Evolutionary conservation across 2,888 invertebrate genomes (phyloP), one percentile per base, ranked within the genome.

Genomic region (Eupithecia abbreviata): DNA sequence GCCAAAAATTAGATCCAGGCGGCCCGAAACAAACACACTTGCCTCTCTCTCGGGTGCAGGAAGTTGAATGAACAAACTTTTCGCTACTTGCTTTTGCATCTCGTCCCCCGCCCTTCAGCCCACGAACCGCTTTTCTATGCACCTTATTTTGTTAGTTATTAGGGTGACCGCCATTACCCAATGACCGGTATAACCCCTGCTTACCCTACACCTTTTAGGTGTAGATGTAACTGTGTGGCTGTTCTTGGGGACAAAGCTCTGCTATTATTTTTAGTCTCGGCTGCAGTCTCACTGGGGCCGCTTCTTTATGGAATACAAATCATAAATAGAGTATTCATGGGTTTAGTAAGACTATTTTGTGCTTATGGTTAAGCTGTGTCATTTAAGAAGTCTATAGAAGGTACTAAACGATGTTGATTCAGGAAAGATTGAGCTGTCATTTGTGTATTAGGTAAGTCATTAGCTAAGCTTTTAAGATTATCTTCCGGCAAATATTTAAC

Each of bases 241-340:
- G 68, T 68, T 45, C 58, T 66, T 58, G 70, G 43, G 69, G 74
- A 75, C 77, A 80, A 65, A 76, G 76, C 76, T 75, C 47, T 62
- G 62, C 73, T 74, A 77, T 75, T 79, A 80, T 77, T 79, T 80
- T 80, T 71, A 74, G 77, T 71, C 69, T 73, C 79, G 62, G 51
- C 49, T 43, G 76, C 79, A 81, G 78, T 79, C 77, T 75, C 18
- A 45, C 58, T 43, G 55, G 75, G 66, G 67, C 68, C 76, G 78
- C 73, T 77, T 72, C 49, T 55, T 49, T 71, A 15, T 70, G 72
- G 55, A 73, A 77, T 79, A 18, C 55, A 18, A 58, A 58, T 18
- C n/a, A n/a, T 58, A 58, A 2, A 9, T 7, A 3, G n/a, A 58
- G 18, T 55, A 51, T 6, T 43, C 7, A 4, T 68, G 68, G 47